phyloP scores from a whole-genome alignment of 1,140 invertebrate genomes.

The Agrilus planipennis region DNA sequence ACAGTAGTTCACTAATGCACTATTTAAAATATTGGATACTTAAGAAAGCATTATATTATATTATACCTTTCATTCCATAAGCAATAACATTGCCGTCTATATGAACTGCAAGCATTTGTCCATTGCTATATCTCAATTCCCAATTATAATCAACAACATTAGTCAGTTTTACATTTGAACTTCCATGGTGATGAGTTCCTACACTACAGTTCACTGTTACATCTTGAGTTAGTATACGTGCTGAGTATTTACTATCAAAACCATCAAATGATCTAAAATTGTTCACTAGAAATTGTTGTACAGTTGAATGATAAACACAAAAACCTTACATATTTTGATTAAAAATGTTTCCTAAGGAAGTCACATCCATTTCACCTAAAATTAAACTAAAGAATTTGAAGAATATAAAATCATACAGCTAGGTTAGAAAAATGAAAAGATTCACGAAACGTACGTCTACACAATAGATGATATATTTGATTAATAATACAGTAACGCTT shows the following conservation, averaged over 20 bases:
- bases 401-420: too few relatives aligned
- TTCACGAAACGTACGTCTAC: too few relatives aligned
- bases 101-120: constrained; percentile 81
- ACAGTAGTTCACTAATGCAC: constrained; percentile 34
- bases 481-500: too few relatives aligned
- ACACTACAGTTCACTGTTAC: constrained; percentile 58
- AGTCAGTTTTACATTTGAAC: constrained; percentile 80
- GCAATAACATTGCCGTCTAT: constrained; percentile 74
- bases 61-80: constrained; percentile 76
- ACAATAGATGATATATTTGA: too few relatives aligned
- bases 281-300: too few relatives aligned
- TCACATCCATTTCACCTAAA: too few relatives aligned
- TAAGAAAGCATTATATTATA: constrained; percentile 2
- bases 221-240: constrained; percentile 52
- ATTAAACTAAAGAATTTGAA: too few relatives aligned
- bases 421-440: too few relatives aligned
- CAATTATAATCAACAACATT: constrained; percentile 88
- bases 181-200: constrained; percentile 58
- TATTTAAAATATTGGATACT: constrained; percentile 20
- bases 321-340: too few relatives aligned
- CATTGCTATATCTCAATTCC: constrained; percentile 75
- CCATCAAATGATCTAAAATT: constrained; percentile 55
- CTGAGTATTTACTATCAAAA: constrained; percentile 54
- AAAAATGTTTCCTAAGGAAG: too few relatives aligned
- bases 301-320: too few relatives aligned